Percentiles rank a stretch among this genome's conserved stretches.
Evolutionary conservation across 2,797 vertebrate species (phyloP).

Genomic region (Gastrophryne carolinensis): DNA sequence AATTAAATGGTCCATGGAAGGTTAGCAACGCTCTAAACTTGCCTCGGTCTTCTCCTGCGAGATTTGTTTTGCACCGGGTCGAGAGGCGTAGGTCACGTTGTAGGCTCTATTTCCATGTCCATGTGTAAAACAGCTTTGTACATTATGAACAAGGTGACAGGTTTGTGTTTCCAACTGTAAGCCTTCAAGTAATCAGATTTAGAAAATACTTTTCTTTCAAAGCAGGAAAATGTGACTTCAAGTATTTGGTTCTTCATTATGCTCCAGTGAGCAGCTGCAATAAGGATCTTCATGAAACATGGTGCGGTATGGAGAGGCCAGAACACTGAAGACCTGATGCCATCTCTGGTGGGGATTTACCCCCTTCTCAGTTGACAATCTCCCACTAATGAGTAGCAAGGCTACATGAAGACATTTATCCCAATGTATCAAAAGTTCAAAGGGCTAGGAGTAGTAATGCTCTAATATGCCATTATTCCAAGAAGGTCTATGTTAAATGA

Average conservation of each 20-base stretch:
- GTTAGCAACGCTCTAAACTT: slow-evolving; percentile 11
- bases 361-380: slow-evolving; percentile 17
- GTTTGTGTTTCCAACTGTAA: slow-evolving; percentile 39
- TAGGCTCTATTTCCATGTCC: slow-evolving; percentile 2
- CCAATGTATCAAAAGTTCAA: slow-evolving; percentile 11
- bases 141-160: slow-evolving; percentile 33
- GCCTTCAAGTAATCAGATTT: slow-evolving; percentile 49
- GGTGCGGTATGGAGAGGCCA: slow-evolving; percentile 8
- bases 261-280: slow-evolving; percentile 43
- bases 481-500: too few relatives aligned
- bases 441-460: neutral
- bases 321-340: slow-evolving; percentile 13
- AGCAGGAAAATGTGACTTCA: slow-evolving; percentile 52
- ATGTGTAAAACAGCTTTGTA: slow-evolving; percentile 26
- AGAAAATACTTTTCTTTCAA: slow-evolving; percentile 45
- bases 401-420: slow-evolving; percentile 2
- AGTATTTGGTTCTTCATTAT: slow-evolving; percentile 45
- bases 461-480: too few relatives aligned
- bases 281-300: slow-evolving; percentile 19
- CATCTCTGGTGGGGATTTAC: slow-evolving; percentile 32
- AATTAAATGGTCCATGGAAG: slow-evolving; percentile 24
- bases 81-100: slow-evolving; percentile 33
- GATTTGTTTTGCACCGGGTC: slow-evolving; percentile 33
- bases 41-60: slow-evolving; percentile 16
- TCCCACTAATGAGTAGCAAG: slow-evolving; percentile 32